These are phyloP conservation scores for Stegodyphus dumicola DNA, from an alignment of 1,140 invertebrate genomes.

Conservation along the genomic window DNA sequence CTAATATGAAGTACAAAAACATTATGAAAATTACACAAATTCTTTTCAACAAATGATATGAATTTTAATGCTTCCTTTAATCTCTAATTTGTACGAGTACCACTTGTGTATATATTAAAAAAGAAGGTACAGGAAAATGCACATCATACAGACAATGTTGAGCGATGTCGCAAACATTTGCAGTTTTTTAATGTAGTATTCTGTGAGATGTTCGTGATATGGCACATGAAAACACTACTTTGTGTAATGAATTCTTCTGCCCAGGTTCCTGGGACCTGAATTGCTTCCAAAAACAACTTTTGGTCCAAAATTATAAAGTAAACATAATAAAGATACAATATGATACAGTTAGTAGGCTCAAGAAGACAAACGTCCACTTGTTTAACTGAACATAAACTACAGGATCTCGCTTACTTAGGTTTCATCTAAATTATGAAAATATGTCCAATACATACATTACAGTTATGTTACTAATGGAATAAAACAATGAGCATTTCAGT, in stretches of 20 bases:
- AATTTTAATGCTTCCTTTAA: constrained; percentile 14
- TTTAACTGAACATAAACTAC: not conserved
- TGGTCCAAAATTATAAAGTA: constrained; percentile 19
- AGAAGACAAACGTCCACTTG: not conserved
- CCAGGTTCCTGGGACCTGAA: not conserved
- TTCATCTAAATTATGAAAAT: too few species aligned
- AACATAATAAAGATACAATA: not conserved
- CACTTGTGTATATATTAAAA: constrained; percentile 20
- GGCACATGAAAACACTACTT: constrained; percentile 36
- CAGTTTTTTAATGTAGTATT: not conserved
- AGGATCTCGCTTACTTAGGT: too few species aligned
- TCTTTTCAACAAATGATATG: constrained; percentile 3
- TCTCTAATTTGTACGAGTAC: not conserved
- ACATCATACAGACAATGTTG: not conserved
- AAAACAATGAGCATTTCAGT: constrained; percentile 12
- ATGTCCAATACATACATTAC: not conserved
- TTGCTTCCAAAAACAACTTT: constrained; percentile 3
- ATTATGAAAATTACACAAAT: constrained; percentile 1
- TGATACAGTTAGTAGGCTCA: not conserved
- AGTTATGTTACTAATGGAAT: constrained; percentile 2
- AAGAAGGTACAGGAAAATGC: constrained; percentile 17
- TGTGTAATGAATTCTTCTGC: not conserved
- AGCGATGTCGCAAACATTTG: not conserved
- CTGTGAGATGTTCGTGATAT: constrained; percentile 17
- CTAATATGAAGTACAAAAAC: constrained; percentile 29